Base-by-base conservation (phyloP, 2,888 invertebrate genomes). In the Lycaena phlaeas region DNA sequence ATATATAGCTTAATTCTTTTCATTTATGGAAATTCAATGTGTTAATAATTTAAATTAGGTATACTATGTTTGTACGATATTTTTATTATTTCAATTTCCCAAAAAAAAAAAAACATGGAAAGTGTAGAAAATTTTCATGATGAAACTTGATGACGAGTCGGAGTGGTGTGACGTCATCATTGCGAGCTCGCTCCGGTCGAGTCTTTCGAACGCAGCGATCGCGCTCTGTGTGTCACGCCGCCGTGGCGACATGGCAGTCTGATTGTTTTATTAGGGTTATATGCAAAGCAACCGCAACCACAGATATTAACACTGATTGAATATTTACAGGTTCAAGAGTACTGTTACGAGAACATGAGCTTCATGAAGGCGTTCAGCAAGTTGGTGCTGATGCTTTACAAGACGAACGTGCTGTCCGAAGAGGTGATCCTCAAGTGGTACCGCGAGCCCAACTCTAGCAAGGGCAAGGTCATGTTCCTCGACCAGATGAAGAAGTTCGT, bases 281-380 rank as follows among this genome's bases (percentile, higher is more conserved):
- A 15, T 15, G 14, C 14, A 29, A n/a, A 14, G 14, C 1, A n/a
- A 9, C 14, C 6, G n/a, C n/a, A n/a, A n/a, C n/a, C n/a, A n/a
- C n/a, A n/a, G n/a, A n/a, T n/a, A n/a, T n/a, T n/a, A n/a, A n/a
- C n/a, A n/a, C n/a, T n/a, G n/a, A n/a, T 5, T 22, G 22, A 22
- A 2, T 22, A 4, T 22, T 27, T 26, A 1, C 58, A 82, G 81
- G 94, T 97, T 58, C 98, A 98, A 82, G 97, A 98, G 71, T 98
- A 94, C 82, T 98, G 97, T 85, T 98, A 98, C 77, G 97, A 97
- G 73, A 97, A 98, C 87, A 97, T 97, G 97, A 95, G 94, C 76
- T 98, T 98, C 82, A 96, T 98, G 95, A 95, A 96, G 73, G 95
- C 95, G 75, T 98, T 98, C 90, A 95, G 95, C 76, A 97, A 97